These are phyloP conservation scores for Ferdinandea cuprea DNA, from an alignment of 2,888 invertebrate genomes.

Conservation along the genomic window DNA sequence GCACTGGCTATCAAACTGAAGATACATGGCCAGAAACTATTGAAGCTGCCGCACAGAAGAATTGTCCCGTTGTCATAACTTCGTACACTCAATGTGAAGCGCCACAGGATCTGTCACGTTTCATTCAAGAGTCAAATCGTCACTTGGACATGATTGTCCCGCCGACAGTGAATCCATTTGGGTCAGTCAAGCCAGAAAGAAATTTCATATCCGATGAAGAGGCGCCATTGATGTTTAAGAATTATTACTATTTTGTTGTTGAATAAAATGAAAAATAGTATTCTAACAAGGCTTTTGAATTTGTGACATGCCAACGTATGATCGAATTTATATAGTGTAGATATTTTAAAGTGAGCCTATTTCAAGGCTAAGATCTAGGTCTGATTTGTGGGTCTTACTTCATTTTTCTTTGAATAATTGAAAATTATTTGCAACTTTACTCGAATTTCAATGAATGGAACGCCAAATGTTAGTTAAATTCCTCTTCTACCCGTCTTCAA, in stretches of 20 bases:
- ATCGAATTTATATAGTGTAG: too few species aligned
- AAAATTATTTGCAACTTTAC: too few species aligned
- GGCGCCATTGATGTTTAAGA: conserved; percentile 89
- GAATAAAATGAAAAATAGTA: conserved; percentile 78
- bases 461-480: too few species aligned
- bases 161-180: conserved; percentile 86
- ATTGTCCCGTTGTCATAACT: conserved; percentile 86
- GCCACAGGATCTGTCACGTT: conserved; percentile 85
- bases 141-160: conserved; percentile 84
- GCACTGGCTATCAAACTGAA: conserved; percentile 85
- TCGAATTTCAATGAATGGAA: too few species aligned
- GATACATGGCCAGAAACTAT: conserved; percentile 89
- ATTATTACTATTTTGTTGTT: conserved; percentile 86
- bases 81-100: conserved; percentile 88
- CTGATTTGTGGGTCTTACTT: too few species aligned
- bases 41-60: conserved; percentile 84
- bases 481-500: too few species aligned
- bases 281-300: too few species aligned
- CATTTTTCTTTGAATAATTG: too few species aligned
- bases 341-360: too few species aligned
- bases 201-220: conserved; percentile 90
- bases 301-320: too few species aligned
- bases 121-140: conserved; percentile 84
- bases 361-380: too few species aligned
- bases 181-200: conserved; percentile 88